Evolutionary conservation across 2,113 vertebrate species (phyloP).

Genomic region (Microcebus murinus): DNA sequence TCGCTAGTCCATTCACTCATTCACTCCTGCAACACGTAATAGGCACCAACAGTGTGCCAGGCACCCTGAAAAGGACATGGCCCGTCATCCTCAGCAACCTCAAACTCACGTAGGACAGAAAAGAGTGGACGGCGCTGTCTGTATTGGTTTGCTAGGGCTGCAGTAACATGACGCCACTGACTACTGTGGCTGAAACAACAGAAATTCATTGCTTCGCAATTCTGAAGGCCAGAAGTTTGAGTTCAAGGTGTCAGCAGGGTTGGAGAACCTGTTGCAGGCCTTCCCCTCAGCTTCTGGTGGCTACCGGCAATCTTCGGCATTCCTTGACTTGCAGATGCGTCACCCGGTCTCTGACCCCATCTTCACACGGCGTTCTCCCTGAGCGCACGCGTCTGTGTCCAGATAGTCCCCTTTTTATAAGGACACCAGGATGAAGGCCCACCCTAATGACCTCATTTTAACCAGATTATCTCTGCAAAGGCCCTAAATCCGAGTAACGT

Average conservation of each 20-base stretch:
- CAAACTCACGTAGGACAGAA: not conserved
- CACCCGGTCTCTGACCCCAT: not conserved
- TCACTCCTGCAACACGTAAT: rapidly evolving
- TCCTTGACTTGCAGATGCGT: not conserved
- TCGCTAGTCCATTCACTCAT: rapidly evolving
- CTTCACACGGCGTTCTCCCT: not conserved
- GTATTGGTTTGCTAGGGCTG: not conserved
- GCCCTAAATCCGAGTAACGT: not conserved
- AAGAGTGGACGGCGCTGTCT: too few relatives aligned
- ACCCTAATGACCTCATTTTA: not conserved
- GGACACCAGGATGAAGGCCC: too few relatives aligned
- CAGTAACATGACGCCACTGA: not conserved
- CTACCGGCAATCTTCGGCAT: not conserved
- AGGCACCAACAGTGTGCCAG: rapidly evolving
- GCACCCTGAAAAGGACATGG: too few relatives aligned
- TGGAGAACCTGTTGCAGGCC: not conserved
- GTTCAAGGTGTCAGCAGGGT: not conserved
- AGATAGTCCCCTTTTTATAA: not conserved
- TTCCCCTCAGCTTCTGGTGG: too few relatives aligned
- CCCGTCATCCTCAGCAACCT: too few relatives aligned
- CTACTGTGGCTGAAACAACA: rapidly evolving
- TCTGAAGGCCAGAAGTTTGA: not conserved
- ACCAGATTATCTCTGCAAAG: not conserved
- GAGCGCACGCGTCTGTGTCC: rapidly evolving
- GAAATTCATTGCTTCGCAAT: too few relatives aligned